phyloP scores from a whole-genome alignment of 2,797 vertebrate genomes.

The Coluber constrictor region DNA sequence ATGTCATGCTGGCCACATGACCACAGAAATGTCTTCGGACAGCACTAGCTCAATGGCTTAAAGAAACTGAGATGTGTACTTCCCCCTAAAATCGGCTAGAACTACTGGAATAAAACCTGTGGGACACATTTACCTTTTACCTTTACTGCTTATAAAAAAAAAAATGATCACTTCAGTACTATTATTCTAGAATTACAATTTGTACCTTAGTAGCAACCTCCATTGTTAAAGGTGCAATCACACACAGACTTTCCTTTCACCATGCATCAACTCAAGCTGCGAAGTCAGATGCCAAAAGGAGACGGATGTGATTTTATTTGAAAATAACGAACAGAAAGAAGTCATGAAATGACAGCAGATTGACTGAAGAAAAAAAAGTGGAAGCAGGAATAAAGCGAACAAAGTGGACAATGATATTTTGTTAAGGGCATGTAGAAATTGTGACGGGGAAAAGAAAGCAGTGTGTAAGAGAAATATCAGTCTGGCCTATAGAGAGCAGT shows the following conservation, averaged over 20 bases:
- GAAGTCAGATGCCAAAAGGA: background rate
- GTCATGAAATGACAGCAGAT: background rate
- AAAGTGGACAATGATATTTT: background rate
- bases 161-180: background rate
- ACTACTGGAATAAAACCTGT: background rate
- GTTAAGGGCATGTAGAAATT: background rate
- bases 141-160: background rate
- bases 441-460: background rate
- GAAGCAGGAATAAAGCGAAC: background rate
- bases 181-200: background rate
- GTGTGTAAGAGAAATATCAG: background rate
- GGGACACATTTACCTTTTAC: background rate
- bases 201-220: background rate
- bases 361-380: background rate
- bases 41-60: background rate
- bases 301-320: background rate
- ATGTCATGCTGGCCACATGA: background rate
- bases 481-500: slow-evolving; percentile 10
- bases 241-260: background rate
- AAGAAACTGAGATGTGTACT: background rate
- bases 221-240: background rate
- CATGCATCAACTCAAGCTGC: background rate
- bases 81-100: background rate
- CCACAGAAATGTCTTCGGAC: background rate
- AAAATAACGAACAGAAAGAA: background rate